phyloP scores from a whole-genome alignment of 2,113 vertebrate species.

The Halcyon malimbica region DNA sequence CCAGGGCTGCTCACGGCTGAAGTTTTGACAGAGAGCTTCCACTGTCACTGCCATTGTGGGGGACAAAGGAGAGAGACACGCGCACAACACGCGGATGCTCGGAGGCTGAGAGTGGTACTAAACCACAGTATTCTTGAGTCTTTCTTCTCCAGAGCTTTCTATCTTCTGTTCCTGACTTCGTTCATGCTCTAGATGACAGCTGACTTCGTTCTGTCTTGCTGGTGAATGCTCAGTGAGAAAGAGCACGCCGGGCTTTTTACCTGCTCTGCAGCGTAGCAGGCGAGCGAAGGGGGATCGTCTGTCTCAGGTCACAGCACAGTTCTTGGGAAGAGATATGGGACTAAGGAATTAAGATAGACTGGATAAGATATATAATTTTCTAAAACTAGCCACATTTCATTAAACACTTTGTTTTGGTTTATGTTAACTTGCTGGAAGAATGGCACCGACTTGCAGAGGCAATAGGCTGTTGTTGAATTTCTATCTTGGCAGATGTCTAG shows the following conservation, averaged over 20 bases:
- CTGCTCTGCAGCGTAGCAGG: not conserved
- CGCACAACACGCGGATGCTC: not conserved
- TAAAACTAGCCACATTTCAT: not conserved
- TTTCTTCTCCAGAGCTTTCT: not conserved
- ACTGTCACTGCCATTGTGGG: not conserved
- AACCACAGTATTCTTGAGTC: not conserved
- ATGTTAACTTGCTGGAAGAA: not conserved
- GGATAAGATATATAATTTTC: not conserved
- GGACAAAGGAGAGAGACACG: not conserved
- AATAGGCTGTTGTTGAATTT: not conserved
- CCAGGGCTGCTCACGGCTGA: not conserved
- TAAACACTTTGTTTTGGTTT: not conserved
- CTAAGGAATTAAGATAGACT: not conserved
- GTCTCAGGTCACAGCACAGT: not conserved
- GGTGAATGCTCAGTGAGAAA: not conserved
- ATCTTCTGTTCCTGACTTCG: not conserved
- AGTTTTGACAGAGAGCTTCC: not conserved
- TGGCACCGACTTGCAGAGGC: not conserved
- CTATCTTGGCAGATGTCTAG: not conserved
- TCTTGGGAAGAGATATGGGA: not conserved
- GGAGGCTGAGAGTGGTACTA: not conserved
- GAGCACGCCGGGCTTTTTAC: not conserved
- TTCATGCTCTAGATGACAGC: not conserved
- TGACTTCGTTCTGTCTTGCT: not conserved
- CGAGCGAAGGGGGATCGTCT: not conserved